These are phyloP conservation scores for Microplitis deprimator DNA, from an alignment of 2,888 invertebrate species.

Conservation along the genomic window DNA sequence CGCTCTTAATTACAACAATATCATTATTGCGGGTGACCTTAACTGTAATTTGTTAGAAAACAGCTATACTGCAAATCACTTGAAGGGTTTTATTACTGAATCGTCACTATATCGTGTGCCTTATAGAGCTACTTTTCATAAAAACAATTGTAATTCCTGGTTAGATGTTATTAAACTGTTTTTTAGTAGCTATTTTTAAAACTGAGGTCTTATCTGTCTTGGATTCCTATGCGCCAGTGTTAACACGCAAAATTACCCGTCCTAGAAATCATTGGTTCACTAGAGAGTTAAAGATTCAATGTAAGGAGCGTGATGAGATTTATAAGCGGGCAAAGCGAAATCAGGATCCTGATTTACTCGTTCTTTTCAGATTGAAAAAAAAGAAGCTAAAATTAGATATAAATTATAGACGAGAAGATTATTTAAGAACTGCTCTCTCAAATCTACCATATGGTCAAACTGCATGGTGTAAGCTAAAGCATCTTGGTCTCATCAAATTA, in stretches of 20 bases:
- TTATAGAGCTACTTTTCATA: slow-evolving; percentile 1
- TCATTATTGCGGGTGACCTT: slow-evolving; percentile 17
- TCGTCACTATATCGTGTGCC: background rate
- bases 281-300: background rate
- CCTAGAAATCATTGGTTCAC: background rate
- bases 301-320: background rate
- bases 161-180: slow-evolving; percentile 17
- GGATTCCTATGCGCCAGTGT: background rate
- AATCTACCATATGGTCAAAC: no score
- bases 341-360: background rate
- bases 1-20: slow-evolving; percentile 11
- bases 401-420: background rate
- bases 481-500: no score
- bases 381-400: background rate
- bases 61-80: slow-evolving; percentile 5
- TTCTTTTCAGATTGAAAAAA: background rate
- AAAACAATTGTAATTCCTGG: slow-evolving; percentile 6
- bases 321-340: background rate
- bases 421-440: no score
- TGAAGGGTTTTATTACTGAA: background rate
- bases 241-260: background rate
- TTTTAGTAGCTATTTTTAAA: background rate
- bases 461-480: no score
- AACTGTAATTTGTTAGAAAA: slow-evolving; percentile 17
- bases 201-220: background rate